Conservation (phyloP, 2,113 vertebrate genomes). For the Laticauda laticaudata region DNA sequence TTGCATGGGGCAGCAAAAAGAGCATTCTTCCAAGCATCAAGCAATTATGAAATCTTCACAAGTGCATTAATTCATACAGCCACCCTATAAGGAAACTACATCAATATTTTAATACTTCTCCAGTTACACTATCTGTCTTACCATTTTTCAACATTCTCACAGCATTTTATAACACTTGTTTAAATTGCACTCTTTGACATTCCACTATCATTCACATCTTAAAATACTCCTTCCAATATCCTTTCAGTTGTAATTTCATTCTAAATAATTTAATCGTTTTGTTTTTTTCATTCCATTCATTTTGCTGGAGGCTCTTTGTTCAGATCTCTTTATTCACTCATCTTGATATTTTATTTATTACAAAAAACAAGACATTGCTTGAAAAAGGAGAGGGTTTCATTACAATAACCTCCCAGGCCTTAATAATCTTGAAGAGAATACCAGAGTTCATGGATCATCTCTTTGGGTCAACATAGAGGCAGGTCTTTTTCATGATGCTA, state of each 20-base stretch:
- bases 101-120: neutral
- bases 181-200: neutral
- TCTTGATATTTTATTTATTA: neutral
- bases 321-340: neutral
- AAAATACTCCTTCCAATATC: neutral
- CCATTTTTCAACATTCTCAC: neutral
- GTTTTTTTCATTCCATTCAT: neutral
- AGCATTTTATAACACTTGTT: neutral
- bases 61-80: neutral
- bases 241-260: neutral
- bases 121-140: neutral
- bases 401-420: neutral
- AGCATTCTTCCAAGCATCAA: neutral
- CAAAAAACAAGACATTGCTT: neutral
- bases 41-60: neutral
- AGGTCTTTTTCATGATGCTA: neutral
- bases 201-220: neutral
- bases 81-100: neutral
- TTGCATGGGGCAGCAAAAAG: neutral
- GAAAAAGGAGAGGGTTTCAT: neutral
- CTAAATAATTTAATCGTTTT: neutral
- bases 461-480: neutral
- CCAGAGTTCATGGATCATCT: neutral
- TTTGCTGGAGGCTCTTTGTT: neutral
- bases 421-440: neutral